Base-by-base conservation (phyloP, 2,888 invertebrate species). In the Amorpha juglandis region DNA sequence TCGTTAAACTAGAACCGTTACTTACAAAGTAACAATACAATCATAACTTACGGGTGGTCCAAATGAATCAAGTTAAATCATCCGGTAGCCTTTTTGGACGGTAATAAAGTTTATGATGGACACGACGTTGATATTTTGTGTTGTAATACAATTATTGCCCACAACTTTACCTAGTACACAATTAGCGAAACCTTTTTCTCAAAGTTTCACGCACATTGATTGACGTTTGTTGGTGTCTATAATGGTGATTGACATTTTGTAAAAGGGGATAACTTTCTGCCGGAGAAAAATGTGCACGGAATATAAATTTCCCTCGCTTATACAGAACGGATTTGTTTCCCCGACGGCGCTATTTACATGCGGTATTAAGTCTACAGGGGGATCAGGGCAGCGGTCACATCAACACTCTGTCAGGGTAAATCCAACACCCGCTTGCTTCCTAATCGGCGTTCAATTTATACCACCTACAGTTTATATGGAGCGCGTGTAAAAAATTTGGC, bases 321-420 rank as follows among this genome's bases (percentile, higher is more conserved):
- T 70, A 68, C 64, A 71, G 67, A 58, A 42, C 42, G 73, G 73
- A 73, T 78, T 78, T 74, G 67, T 73, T 73, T 70, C 69, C 66
- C 70, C 71, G 79, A 77, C 78, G 77, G 71, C 67, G 72, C 76
- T 78, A 82, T 85, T 83, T 82, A 82, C 83, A 79, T 82, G 75
- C 69, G 80, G 81, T 82, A 72, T 77, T 80, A 81, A 81, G 81
- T 82, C 77, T 80, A 77, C 68, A 62, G 52, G 70, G 75, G 80
- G 80, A 79, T 82, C 80, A 81, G 65, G 74, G 74, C 76, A 73
- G 68, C 71, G 72, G 75, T 71, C 71, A 76, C 76, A 78, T 82
- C 79, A 83, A 76, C 77, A 78, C 75, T 75, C 72, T 74, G 79
- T 75, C 75, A 75, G 73, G 76, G 70, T 77, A 78, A 80, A 78